Evolutionary conservation across 2,797 vertebrate species (phyloP).

Genomic region (Avahi laniger): DNA sequence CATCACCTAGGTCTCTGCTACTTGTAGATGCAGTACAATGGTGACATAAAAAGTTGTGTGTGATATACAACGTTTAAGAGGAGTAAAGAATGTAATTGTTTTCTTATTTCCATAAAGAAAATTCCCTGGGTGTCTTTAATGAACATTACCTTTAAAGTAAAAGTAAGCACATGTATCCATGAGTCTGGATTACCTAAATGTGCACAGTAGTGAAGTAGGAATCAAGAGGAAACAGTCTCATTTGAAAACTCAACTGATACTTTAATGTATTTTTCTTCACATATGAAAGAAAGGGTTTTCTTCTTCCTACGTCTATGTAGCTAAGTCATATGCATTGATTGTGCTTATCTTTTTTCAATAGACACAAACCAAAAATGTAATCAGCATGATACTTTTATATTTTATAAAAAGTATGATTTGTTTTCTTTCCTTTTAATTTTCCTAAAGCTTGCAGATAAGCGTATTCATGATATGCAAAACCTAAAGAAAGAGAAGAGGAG

Average conservation of each 20-base stretch:
- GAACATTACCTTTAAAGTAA: neutral
- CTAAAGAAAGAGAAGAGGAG: conserved; percentile 56
- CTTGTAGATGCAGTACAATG: neutral
- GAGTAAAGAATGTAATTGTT: neutral
- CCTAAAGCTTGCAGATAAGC: conserved; percentile 36
- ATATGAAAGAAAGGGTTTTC: neutral
- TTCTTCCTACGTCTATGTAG: neutral
- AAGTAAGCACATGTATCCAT: neutral
- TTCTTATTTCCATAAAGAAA: conserved; percentile 3
- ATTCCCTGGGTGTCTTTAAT: neutral
- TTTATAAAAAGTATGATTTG: neutral
- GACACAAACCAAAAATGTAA: neutral
- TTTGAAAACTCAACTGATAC: neutral
- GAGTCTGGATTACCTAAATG: neutral
- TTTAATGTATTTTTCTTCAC: neutral
- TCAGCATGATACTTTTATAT: neutral
- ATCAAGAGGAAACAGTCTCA: neutral
- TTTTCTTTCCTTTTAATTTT: conserved; percentile 23
- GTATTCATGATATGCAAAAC: conserved; percentile 32
- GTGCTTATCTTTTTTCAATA: neutral
- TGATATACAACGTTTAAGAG: neutral
- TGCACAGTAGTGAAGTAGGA: neutral
- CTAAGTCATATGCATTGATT: neutral
- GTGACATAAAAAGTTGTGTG: neutral
- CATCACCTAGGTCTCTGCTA: neutral